Evolutionary conservation across 2,797 vertebrate genomes (phyloP), one percentile per base, ranked within the genome.

Genomic region (Liasis olivaceus): DNA sequence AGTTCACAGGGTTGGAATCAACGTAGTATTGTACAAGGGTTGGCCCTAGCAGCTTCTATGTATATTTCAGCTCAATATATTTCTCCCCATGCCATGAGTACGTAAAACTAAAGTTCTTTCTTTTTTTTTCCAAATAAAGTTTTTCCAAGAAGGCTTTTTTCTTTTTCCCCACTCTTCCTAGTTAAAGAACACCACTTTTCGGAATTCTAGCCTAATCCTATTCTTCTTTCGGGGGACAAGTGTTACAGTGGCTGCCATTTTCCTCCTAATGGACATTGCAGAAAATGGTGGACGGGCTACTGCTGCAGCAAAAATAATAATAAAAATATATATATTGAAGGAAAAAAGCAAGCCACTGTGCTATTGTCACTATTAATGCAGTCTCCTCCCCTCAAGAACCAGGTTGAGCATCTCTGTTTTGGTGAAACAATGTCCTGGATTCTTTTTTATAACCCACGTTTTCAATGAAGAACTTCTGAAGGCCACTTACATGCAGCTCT

Each of bases 51-150:
- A 58, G n/a, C 0, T 8, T 36, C 64, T 87, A 89, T 47, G 66
- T 89, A 81, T 0, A 84, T 5, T 4, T 6, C 0, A 4, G 4
- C 11, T 93, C n/a, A n/a, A 58, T 88, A 1, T 1, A 31, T 59
- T 0, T 7, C 85, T 87, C 56, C 15, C n/a, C 5, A 0, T 59
- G 42, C 11, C 86, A 42, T 26, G 31, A 0, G 0, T 20, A 31
- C 31, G 36, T 66, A 85, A 54, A 15, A 8, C 22, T 15, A 42
- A 24, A 36, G 36, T 36, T 36, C 36, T 36, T 20, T 36, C 15
- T 14, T 77, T 77, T 36, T 81, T 42, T 36, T 22, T 58, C 47
- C 47, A 51, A 89, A 89, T 64, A 66, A n/a, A 28, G 51, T 11
- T 86, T 59, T 31, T 28, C 54, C 60, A 0, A 60, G 56, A 87